These are phyloP conservation scores for Neolamprologus falcicula DNA, from an alignment of 2,113 vertebrate species.

Conservation along the genomic window DNA sequence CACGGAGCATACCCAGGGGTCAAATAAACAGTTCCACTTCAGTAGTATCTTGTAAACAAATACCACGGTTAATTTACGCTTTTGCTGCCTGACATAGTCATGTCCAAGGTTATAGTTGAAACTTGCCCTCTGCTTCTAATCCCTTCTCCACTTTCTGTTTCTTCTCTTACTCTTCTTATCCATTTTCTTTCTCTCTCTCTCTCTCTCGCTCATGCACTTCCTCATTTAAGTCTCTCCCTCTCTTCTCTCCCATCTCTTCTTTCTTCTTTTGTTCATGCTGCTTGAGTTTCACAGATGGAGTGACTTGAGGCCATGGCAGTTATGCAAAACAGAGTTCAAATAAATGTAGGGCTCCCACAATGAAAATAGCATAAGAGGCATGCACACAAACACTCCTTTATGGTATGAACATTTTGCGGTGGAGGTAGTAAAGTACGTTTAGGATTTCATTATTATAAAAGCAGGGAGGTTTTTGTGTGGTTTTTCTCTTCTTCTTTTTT, in stretches of 20 bases:
- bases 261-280: constrained; percentile 48
- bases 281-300: constrained; percentile 66
- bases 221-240: neutral
- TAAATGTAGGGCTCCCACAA: constrained; percentile 47
- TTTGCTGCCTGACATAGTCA: neutral
- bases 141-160: neutral
- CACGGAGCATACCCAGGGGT: neutral
- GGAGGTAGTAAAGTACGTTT: constrained; percentile 2
- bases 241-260: neutral
- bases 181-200: neutral
- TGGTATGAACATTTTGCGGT: neutral
- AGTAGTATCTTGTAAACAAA: constrained; percentile 17
- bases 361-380: constrained; percentile 45
- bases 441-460: constrained; percentile 35
- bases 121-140: constrained; percentile 16
- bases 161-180: neutral
- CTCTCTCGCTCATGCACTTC: neutral
- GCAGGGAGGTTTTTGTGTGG: neutral
- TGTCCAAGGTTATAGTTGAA: constrained; percentile 14
- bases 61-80: neutral
- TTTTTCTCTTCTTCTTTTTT: neutral
- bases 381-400: constrained; percentile 10
- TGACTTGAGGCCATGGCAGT: constrained; percentile 59
- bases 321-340: constrained; percentile 65
- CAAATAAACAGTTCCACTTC: neutral